Conservation (phyloP, 2,113 vertebrate genomes). For the Tetrao urogallus region DNA sequence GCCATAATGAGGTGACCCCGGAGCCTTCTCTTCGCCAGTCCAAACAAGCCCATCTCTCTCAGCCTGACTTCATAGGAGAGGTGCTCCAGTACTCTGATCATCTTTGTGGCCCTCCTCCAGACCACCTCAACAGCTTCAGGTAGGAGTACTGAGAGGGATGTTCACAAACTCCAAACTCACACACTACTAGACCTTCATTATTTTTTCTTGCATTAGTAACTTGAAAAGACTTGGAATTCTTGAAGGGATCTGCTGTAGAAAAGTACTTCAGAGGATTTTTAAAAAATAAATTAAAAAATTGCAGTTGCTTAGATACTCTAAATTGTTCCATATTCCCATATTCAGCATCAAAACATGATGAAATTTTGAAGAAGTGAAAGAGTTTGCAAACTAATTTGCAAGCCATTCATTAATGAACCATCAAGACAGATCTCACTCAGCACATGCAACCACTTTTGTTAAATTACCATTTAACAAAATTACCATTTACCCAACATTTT, state of each 20-base stretch:
- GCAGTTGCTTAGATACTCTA: not conserved
- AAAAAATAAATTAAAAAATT: not conserved
- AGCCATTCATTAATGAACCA: not conserved
- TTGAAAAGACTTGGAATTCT: not conserved
- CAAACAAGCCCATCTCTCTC: no score
- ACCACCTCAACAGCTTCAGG: no score
- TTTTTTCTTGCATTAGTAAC: not conserved
- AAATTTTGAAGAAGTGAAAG: not conserved
- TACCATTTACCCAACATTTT: not conserved
- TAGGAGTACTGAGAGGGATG: fast-evolving
- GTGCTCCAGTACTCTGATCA: no score
- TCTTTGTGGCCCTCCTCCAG: no score
- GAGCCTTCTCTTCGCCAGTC: no score
- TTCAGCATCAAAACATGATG: not conserved
- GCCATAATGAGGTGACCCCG: no score
- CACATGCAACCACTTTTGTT: not conserved
- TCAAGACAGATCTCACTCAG: not conserved
- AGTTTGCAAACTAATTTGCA: not conserved
- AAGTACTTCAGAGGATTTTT: not conserved
- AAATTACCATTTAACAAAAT: not conserved
- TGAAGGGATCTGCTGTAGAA: not conserved
- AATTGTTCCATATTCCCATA: not conserved
- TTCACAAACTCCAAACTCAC: not conserved
- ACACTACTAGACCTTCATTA: not conserved
- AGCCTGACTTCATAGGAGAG: no score